Conservation (phyloP, 2,113 vertebrate species). For the Polypterus senegalus region DNA sequence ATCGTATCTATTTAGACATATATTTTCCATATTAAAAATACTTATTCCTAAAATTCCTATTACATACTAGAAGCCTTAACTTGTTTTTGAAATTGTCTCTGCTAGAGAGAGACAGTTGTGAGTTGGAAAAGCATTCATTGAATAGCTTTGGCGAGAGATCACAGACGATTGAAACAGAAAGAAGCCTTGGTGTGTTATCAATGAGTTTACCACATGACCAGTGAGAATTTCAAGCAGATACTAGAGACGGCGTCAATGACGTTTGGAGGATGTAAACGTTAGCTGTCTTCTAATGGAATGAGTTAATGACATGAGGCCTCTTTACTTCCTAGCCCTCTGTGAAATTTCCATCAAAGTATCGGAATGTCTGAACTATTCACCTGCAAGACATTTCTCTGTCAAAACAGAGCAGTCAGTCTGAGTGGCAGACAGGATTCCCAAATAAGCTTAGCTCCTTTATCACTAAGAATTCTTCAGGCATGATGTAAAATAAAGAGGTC, state of each 20-base stretch:
- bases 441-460: background rate
- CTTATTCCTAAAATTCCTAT: too few species aligned
- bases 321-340: background rate
- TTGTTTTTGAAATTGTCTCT: slow-evolving; percentile 14
- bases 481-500: background rate
- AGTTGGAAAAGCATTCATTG: slow-evolving; percentile 37
- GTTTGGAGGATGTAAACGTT: background rate
- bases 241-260: background rate
- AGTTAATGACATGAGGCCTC: too few species aligned
- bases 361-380: slow-evolving; percentile 1
- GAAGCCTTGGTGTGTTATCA: background rate
- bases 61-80: too few species aligned
- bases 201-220: slow-evolving; percentile 13
- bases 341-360: background rate
- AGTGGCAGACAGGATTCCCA: background rate
- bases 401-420: background rate
- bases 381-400: background rate
- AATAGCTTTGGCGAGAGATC: slow-evolving; percentile 24
- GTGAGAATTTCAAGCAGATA: slow-evolving; percentile 16
- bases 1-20: too few species aligned
- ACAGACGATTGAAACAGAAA: slow-evolving; percentile 15
- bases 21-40: too few species aligned
- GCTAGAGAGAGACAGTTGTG: slow-evolving; percentile 23
- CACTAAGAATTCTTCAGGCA: background rate
- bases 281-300: background rate